Conservation (phyloP, 2,113 vertebrate genomes). For the Hiodon alosoides region DNA sequence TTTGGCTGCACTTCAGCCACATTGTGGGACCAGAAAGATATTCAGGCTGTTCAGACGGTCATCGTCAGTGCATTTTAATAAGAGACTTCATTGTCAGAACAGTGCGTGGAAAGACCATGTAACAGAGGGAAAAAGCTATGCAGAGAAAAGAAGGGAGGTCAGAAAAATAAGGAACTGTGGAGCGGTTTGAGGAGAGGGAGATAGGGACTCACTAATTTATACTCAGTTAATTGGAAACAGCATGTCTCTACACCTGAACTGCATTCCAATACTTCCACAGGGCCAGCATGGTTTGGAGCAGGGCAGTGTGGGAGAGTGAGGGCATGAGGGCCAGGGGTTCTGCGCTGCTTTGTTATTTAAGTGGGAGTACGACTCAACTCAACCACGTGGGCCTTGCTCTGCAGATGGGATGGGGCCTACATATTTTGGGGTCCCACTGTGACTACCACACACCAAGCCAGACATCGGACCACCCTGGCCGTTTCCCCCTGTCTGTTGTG, state of each 20-base stretch:
- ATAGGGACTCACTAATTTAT: constrained; percentile 55
- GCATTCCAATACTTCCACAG: constrained; percentile 44
- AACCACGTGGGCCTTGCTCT: background rate
- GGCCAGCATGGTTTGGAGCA: constrained; percentile 24
- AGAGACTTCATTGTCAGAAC: too few species aligned
- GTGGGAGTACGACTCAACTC: constrained; percentile 11
- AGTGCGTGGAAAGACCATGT: too few species aligned
- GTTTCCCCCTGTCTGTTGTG: constrained; percentile 2
- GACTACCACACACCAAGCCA: constrained; percentile 41
- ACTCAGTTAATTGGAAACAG: constrained; percentile 68
- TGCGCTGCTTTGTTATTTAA: constrained; percentile 63
- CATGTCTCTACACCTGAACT: constrained; percentile 61
- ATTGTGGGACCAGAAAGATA: background rate
- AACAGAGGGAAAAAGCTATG: too few species aligned
- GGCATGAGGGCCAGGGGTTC: constrained; percentile 43
- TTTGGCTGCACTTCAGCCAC: too few species aligned
- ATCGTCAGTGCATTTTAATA: too few species aligned
- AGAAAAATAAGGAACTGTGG: constrained; percentile 14
- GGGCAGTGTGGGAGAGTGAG: constrained; percentile 24
- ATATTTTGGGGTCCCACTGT: constrained; percentile 48
- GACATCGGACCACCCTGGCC: constrained; percentile 60
- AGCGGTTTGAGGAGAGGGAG: constrained; percentile 49
- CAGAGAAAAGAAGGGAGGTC: constrained; percentile 39
- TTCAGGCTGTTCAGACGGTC: background rate
- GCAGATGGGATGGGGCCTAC: constrained; percentile 36